Conservation (phyloP, 1,140 invertebrate genomes). For the Trichonephila clavipes region DNA sequence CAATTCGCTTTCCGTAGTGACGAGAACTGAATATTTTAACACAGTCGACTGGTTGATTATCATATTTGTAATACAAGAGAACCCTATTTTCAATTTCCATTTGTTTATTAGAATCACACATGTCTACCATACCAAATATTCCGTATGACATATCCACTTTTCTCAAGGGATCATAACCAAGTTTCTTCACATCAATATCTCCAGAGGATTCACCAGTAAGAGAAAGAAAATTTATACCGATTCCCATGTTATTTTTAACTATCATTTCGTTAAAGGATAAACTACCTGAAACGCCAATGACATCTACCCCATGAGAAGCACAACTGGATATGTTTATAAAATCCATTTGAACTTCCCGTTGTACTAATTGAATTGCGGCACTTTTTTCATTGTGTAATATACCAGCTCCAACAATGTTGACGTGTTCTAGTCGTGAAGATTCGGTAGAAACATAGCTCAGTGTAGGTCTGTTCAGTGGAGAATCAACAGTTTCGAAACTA, state of each 20-base stretch:
- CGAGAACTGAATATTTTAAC: constrained; percentile 97
- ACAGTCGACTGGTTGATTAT: constrained; percentile 96
- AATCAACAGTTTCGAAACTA: constrained; percentile 92
- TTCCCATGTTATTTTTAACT: constrained; percentile 91
- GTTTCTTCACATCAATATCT: constrained; percentile 83
- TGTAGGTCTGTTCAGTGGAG: constrained; percentile 84
- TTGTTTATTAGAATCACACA: constrained; percentile 96
- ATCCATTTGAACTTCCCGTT: constrained; percentile 78
- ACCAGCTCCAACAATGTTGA: constrained; percentile 96
- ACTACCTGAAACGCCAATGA: constrained; percentile 92
- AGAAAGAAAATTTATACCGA: constrained; percentile 93
- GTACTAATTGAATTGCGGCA: constrained; percentile 93
- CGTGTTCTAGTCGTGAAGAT: constrained; percentile 85
- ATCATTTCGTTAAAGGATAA: constrained; percentile 83
- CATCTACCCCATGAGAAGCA: constrained; percentile 94
- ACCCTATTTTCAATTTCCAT: constrained; percentile 94
- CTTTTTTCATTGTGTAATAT: constrained; percentile 97
- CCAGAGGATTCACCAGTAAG: constrained; percentile 95
- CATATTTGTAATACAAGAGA: constrained; percentile 98
- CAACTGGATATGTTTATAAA: constrained; percentile 91
- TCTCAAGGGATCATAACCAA: constrained; percentile 86
- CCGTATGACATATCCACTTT: constrained; percentile 94
- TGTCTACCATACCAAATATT: constrained; percentile 96
- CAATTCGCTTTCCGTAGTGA: constrained; percentile 91
- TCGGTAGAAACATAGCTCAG: constrained; percentile 9